Base-by-base conservation (phyloP, 2,797 vertebrate genomes). In the Bradypodion pumilum region DNA sequence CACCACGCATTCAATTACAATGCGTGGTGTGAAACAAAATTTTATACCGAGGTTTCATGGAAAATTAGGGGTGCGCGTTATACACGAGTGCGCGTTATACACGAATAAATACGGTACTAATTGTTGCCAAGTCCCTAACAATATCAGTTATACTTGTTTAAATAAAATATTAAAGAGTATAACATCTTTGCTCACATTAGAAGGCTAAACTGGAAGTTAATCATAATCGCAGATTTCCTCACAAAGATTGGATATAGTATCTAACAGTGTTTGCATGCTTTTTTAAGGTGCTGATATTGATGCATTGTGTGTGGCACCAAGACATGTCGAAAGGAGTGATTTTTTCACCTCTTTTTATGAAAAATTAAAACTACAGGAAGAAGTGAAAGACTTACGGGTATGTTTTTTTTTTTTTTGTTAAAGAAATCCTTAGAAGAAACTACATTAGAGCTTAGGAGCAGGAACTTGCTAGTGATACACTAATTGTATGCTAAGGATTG, bases 271-370 rank as follows among this genome's bases (percentile, higher is more conserved):
- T 88, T 68, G 70, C 85, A 85, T n/a, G 1, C 84, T 56, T 80
- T 15, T 95, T 95, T 89, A 88, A 98, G 98, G 97, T 94, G 97
- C 98, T 91, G 98, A 99, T 95, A 98, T 98, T 83, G 97, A 98
- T 91, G 97, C 96, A 4, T 95, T 98, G 35, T 99, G 98, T 92
- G 97, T 98, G 68, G 96, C 97, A 78, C 97, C 98, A 72, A 96
- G 97, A 83, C 97, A 98, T 87, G 96, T 98, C 84, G 96, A 98
- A 89, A 96, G 97, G 89, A 94, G 96, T 68, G 97, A 97, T 93
- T 98, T 98, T 95, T 98, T 98, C 95, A 95, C 96, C 49, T 98
- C 97, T 0, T 98, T 98, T 91, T 97, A 97, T 93, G 97, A 98
- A 90, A 98, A 97, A 87, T 93, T 98, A 83, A 98, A 97, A 88